A percentile compares a stretch with the other conserved stretches of the same genome.
phyloP scores from a whole-genome alignment of 2,888 invertebrate genomes.

The Choreutis nemorana region DNA sequence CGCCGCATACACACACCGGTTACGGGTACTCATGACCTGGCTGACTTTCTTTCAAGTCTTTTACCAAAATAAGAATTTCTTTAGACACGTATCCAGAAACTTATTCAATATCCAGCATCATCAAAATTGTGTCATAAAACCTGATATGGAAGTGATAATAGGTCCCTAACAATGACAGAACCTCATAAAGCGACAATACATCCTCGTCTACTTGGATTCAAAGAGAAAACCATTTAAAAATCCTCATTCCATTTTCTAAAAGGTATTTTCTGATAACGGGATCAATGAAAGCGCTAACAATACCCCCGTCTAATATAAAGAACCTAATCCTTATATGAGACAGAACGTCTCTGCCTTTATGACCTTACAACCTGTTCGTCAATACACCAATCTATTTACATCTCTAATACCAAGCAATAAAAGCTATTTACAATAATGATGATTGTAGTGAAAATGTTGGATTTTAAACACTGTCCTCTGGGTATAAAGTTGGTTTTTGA shows the following conservation, averaged over 20 bases:
- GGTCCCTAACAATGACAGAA: constrained; percentile 17
- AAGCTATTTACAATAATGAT: not conserved
- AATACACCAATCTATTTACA: constrained; percentile 1
- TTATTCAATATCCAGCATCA: too few relatives aligned
- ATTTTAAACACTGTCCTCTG: not conserved
- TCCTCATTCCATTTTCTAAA: constrained; percentile 29
- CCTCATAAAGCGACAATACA: constrained; percentile 17
- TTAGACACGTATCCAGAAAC: too few relatives aligned
- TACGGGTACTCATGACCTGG: too few relatives aligned
- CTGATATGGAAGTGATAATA: too few relatives aligned
- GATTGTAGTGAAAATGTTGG: too few relatives aligned
- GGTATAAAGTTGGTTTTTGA: constrained; percentile 4
- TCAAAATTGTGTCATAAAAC: too few relatives aligned
- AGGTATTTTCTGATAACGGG: constrained; percentile 41
- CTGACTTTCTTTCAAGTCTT: too few relatives aligned
- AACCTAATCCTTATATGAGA: constrained; percentile 45
- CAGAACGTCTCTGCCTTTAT: constrained; percentile 28
- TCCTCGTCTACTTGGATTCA: constrained; percentile 10
- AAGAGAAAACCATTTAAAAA: constrained; percentile 9
- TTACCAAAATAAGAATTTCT: too few relatives aligned
- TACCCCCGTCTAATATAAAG: constrained; percentile 44
- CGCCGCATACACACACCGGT: too few relatives aligned
- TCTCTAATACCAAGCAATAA: not conserved
- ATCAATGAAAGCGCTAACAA: constrained; percentile 31
- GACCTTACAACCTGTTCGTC: constrained; percentile 20